Conservation (phyloP, 1,140 invertebrate species). For the Drepana arcuata region DNA sequence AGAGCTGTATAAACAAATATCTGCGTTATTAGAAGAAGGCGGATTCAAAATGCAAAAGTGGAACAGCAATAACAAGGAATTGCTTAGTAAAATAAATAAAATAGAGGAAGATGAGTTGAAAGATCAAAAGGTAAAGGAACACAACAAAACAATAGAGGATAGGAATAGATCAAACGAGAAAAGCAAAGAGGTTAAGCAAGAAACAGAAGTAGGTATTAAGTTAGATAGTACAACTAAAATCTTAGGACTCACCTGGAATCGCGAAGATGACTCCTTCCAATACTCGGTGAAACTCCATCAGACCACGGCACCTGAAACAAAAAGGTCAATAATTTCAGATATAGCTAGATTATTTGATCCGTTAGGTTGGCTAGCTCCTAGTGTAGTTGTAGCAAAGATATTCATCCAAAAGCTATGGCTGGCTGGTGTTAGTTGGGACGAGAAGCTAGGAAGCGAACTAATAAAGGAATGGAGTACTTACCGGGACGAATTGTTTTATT, state of each 20-base stretch:
- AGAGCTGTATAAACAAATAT: background rate
- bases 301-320: constrained; percentile 9
- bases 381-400: constrained; percentile 37
- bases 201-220: background rate
- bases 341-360: constrained; percentile 36
- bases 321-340: constrained; percentile 19
- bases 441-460: constrained; percentile 11
- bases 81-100: too few relatives aligned
- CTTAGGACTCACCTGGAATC: background rate
- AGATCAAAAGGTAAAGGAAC: too few relatives aligned
- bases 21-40: background rate
- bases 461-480: background rate
- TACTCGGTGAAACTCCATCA: background rate
- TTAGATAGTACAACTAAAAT: background rate
- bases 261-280: background rate
- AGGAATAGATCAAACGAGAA: too few relatives aligned
- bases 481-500: background rate
- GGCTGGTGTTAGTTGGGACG: constrained; percentile 40
- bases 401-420: constrained; percentile 47
- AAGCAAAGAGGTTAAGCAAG: too few relatives aligned
- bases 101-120: too few relatives aligned
- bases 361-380: constrained; percentile 37
- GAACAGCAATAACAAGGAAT: background rate
- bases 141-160: too few relatives aligned
- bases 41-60: background rate